Conservation (phyloP, 2,113 vertebrate genomes). For the Coptodon rendalli region DNA sequence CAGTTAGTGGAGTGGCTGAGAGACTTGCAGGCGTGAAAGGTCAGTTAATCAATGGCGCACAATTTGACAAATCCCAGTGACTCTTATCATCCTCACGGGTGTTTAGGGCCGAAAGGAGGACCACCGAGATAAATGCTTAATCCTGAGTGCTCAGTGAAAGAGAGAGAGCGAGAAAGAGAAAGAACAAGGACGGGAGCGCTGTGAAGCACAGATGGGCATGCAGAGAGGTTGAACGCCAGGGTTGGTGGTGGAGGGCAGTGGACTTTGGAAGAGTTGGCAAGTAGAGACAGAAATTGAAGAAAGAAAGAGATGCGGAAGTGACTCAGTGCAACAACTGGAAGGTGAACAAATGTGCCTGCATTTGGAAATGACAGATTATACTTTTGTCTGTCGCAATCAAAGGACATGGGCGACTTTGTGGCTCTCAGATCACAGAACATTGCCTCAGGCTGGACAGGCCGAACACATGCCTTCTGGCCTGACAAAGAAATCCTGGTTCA, state of each 20-base stretch:
- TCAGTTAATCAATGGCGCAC: conserved; percentile 78
- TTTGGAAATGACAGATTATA: conserved; percentile 47
- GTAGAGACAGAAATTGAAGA: neutral
- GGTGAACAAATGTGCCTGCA: conserved; percentile 15
- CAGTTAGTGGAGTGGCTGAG: conserved; percentile 72
- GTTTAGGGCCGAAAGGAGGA: conserved; percentile 67
- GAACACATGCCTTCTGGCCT: conserved; percentile 30
- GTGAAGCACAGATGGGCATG: conserved; percentile 40
- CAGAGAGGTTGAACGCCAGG: neutral
- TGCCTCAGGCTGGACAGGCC: conserved; percentile 27
- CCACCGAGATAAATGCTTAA: conserved; percentile 75
- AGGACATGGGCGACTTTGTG: neutral
- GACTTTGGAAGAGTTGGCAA: neutral
- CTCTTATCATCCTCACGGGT: conserved; percentile 73
- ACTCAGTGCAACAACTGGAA: conserved; percentile 32
- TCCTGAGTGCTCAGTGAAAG: conserved; percentile 42
- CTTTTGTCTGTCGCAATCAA: conserved; percentile 15
- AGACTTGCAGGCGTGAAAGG: conserved; percentile 74
- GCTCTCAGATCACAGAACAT: conserved; percentile 1
- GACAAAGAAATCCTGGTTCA: conserved; percentile 33
- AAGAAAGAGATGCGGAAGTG: conserved; percentile 15
- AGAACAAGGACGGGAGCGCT: conserved; percentile 9
- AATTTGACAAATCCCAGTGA: conserved; percentile 80
- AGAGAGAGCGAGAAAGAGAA: neutral
- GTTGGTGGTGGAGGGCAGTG: neutral